Evolutionary conservation across 2,888 invertebrate species (phyloP).

Genomic region (Tenthredo distinguenda): DNA sequence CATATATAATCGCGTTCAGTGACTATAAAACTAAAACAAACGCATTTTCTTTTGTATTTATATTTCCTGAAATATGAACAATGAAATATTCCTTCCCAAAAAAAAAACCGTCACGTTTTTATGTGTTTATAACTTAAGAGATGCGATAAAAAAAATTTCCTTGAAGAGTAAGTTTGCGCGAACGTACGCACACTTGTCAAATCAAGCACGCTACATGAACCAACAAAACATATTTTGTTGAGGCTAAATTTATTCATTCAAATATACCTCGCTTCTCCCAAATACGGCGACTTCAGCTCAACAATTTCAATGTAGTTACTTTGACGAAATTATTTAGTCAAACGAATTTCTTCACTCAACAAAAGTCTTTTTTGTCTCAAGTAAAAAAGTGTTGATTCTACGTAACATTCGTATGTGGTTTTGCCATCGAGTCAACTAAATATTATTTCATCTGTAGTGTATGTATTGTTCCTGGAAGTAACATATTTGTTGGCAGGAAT

Average conservation of each 20-base stretch:
- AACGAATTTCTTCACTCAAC: background rate
- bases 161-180: no score
- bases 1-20: no score
- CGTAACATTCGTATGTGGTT: background rate
- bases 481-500: background rate
- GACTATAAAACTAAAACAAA: no score
- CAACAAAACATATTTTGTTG: background rate
- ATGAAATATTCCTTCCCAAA: no score
- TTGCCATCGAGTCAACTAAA: background rate
- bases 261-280: background rate
- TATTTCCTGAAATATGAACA: no score
- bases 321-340: background rate
- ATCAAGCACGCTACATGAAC: no score
- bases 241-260: background rate
- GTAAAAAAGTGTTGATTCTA: background rate
- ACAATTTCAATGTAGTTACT: background rate
- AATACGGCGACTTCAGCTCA: background rate
- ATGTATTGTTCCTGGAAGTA: background rate
- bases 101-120: no score
- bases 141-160: no score
- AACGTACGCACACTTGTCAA: no score
- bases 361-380: background rate
- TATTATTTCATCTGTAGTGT: background rate
- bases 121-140: no score
- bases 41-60: no score